phyloP scores from a whole-genome alignment of 2,888 invertebrate species.

The Unio delphinus region DNA sequence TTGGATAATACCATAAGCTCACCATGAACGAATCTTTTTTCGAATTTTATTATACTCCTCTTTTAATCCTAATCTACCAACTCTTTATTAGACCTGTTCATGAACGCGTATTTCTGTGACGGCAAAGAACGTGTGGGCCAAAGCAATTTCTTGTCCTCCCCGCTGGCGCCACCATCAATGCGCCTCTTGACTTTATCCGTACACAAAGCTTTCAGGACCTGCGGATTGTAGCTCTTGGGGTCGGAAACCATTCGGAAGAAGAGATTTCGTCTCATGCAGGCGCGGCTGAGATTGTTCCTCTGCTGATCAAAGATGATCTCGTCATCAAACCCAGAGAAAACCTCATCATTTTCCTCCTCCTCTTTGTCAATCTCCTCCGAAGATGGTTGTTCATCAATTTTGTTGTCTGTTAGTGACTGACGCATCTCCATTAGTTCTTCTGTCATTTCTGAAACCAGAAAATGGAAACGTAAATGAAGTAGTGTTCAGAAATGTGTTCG shows the following conservation, averaged over 20 bases:
- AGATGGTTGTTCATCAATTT: constrained; percentile 18
- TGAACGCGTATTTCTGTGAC: no score
- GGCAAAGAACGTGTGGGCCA: no score
- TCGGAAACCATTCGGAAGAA: constrained; percentile 71
- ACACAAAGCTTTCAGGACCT: constrained; percentile 68
- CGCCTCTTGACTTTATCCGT: constrained; percentile 14
- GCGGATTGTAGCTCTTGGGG: constrained; percentile 69
- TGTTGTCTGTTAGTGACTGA: constrained; percentile 28
- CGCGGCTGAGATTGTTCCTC: constrained; percentile 47
- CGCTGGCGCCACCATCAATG: no score
- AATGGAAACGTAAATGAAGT: no score
- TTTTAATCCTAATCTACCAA: no score
- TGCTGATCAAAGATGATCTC: constrained; percentile 60
- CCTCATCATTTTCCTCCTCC: constrained; percentile 54
- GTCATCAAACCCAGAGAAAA: constrained; percentile 53
- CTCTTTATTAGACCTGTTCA: no score
- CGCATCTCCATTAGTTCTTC: constrained; percentile 33
- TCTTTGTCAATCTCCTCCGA: constrained; percentile 23
- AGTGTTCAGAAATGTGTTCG: no score
- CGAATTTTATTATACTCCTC: no score
- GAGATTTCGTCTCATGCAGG: constrained; percentile 60
- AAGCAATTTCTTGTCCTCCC: no score
- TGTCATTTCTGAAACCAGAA: constrained; percentile 15
- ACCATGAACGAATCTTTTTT: no score
- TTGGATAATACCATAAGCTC: no score